These are phyloP conservation scores for Drosophila incognita DNA, from an alignment of 2,888 invertebrate genomes.

Conservation along the genomic window DNA sequence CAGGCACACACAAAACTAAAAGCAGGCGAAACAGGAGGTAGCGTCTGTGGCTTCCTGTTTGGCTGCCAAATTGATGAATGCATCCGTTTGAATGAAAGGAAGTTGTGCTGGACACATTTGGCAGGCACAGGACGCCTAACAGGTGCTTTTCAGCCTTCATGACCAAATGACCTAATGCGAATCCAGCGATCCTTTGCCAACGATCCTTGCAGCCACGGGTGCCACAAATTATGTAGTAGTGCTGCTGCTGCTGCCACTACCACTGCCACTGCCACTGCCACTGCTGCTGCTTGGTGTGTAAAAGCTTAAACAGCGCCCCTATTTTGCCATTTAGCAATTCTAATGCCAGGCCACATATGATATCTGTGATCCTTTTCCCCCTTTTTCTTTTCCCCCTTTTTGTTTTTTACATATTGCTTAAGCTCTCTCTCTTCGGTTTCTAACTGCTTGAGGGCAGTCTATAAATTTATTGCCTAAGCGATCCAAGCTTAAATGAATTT, in stretches of 20 bases:
- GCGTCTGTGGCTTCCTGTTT: conserved; percentile 54
- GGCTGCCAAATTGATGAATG: conserved; percentile 81
- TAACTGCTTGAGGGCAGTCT: conserved; percentile 67
- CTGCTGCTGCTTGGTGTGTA: conserved; percentile 25
- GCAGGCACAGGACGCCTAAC: conserved; percentile 46
- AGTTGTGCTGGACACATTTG: conserved; percentile 37
- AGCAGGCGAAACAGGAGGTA: conserved; percentile 37
- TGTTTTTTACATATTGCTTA: neutral
- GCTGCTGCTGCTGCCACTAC: neutral
- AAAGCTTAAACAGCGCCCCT: conserved; percentile 68
- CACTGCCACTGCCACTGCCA: neutral
- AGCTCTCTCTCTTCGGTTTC: conserved; percentile 32
- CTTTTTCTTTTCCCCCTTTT: neutral
- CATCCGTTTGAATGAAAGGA: conserved; percentile 79
- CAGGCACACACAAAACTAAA: neutral
- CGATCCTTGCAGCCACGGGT: conserved; percentile 4
- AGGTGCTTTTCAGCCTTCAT: conserved; percentile 68
- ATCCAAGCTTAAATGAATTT: conserved; percentile 73
- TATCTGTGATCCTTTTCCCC: conserved; percentile 13
- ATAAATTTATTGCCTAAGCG: conserved; percentile 80
- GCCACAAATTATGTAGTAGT: conserved; percentile 67
- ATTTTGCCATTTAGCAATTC: conserved; percentile 69
- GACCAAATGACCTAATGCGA: conserved; percentile 82
- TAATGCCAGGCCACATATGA: conserved; percentile 53
- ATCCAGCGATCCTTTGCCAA: conserved; percentile 10